Evolutionary conservation across 2,888 invertebrate species (phyloP), one percentile per base, ranked within the genome.

Genomic region (Orthosia incerta): DNA sequence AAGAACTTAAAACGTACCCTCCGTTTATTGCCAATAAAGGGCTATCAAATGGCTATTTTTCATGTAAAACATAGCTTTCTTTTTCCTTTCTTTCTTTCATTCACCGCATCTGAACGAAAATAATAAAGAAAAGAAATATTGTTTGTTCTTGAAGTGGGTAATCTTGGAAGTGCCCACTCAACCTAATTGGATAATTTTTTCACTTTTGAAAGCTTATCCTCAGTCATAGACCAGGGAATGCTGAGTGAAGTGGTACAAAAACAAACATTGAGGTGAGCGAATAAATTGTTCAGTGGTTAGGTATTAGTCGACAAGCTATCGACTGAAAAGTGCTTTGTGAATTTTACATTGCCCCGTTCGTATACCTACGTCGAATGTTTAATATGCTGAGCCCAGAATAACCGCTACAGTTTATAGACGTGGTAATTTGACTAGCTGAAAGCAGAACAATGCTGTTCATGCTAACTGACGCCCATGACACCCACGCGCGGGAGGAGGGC

Each of bases 101-200:
- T 75, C 46, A 75, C 45, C 59, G 56, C 56, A 53, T 64, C 62
- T 77, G 26, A 72, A 63, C 23, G 67, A 81, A 84, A 61, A 65
- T 76, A 84, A 84, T 76, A 81, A 82, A 86, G 73, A 64, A 53
- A 78, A 83, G 45, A 83, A 83, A 82, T 86, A 82, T 82, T 82
- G 71, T 82, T 82, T 85, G 62, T 82, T 71, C 60, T 82, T 85
- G 55, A 82, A 61, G 85, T 61, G 64, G 76, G 70, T 82, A 82
- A 85, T 82, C 82, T 69, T 69, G 66, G 53, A 85, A 82, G 81
- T 82, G 77, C 68, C 65, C 71, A 82, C 81, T 82, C 72, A 64
- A 77, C 69, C 23, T 85, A 82, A 82, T 82, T 82, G 63, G 63
- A 69, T 82, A 66, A 26, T 82, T 85, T 81, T 67, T 82, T 82